Evolutionary conservation across 1,140 invertebrate species (phyloP).

Genomic region (Polypedilum vanderplanki): DNA sequence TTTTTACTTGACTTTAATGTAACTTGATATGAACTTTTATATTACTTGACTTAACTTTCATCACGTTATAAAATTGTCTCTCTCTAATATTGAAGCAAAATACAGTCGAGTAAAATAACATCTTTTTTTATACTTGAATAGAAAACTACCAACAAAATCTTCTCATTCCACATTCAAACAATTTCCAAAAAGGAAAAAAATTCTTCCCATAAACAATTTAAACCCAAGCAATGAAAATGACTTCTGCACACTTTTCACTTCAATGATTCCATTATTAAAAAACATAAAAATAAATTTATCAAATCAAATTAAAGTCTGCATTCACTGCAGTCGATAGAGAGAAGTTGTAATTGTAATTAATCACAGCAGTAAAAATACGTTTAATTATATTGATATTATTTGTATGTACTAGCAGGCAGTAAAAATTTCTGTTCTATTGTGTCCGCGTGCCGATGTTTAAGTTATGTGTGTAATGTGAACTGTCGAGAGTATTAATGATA

Average conservation of each 20-base stretch:
- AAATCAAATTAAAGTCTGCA: not conserved
- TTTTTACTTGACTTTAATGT: too few relatives aligned
- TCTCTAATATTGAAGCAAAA: too few relatives aligned
- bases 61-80: too few relatives aligned
- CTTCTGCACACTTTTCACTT: conserved; percentile 26
- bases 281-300: conserved; percentile 20
- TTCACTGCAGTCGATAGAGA: not conserved
- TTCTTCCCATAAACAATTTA: not conserved
- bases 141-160: not conserved
- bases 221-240: not conserved
- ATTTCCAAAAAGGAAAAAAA: not conserved
- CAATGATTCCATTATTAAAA: conserved; percentile 27
- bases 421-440: conserved; percentile 19
- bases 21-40: too few relatives aligned
- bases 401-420: conserved; percentile 17
- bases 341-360: not conserved
- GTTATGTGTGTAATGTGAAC: not conserved
- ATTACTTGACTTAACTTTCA: too few relatives aligned
- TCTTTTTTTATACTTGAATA: too few relatives aligned
- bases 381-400: conserved; percentile 16
- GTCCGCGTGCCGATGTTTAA: conserved; percentile 22
- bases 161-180: not conserved
- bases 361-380: not conserved
- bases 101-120: too few relatives aligned
- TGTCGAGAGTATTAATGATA: too few relatives aligned